Evolutionary conservation across 2,113 vertebrate genomes (phyloP), one percentile per base, ranked within the genome.

Genomic region (Nymphicus hollandicus): DNA sequence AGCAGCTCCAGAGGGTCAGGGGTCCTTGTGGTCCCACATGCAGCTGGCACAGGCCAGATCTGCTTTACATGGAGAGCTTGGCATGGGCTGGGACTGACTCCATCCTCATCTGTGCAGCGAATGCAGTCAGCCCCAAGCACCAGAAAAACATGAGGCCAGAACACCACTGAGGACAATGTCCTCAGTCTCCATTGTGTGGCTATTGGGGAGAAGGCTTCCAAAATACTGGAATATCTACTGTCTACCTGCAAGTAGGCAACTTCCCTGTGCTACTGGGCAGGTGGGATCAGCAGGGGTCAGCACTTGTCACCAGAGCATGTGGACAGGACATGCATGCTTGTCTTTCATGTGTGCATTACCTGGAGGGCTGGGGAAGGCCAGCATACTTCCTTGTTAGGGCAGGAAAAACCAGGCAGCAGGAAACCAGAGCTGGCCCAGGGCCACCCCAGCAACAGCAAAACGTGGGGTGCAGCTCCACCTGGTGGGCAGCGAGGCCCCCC

Each of bases 391-490:
- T 60, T 46, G 17, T 4, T 14, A 14, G 17, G 18, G 27, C 2
- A 35, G 4, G 10, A 39, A 53, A 56, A 61, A 69, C 9, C 56
- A 35, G 56, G 53, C 46, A 65, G 15, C 52, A 6, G 9, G 19
- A 76, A 52, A 60, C 2, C 7, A 9, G 20, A 9, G 37, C 37
- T 47, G 63, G 78, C 46, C 47, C 68, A 28, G 39, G 43, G 44
- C 81, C 41, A 10, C 47, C 6, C 23, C 49, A 20, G 60, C 44
- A 61, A 50, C 41, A 46, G 19, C 69, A 94, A 95, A 93, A 55
- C 18, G 31, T 73, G 89, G 90, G 88, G 66, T 79, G 79, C 76
- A 96, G 89, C 91, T 86, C 96, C 97, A 95, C 95, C 97, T 97
- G 91, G 63, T 89, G 97, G 92, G 78, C 92, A 88, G 55, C 13